Percentiles rank a stretch among this genome's conserved stretches.
Conservation (phyloP, 2,888 invertebrate species). For the Pammene aurita region DNA sequence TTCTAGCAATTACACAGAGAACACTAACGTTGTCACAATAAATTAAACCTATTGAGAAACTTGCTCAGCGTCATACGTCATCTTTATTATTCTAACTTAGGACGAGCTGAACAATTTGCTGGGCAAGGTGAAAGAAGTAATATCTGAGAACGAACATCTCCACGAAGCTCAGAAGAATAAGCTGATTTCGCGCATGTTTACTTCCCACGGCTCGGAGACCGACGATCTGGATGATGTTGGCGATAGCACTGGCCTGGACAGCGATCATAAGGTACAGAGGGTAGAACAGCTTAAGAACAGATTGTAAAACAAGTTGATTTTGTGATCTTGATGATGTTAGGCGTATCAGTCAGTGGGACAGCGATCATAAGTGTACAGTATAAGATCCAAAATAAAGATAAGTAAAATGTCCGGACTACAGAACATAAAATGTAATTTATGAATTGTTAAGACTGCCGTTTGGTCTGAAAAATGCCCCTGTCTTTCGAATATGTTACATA, state of each 20-base stretch:
- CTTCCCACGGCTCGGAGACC: slow-evolving; percentile 74
- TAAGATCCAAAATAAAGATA: too few relatives aligned
- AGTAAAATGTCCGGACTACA: too few relatives aligned
- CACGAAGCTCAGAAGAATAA: slow-evolving; percentile 90
- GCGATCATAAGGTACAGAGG: slow-evolving; percentile 70
- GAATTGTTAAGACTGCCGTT: neutral
- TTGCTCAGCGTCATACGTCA: neutral
- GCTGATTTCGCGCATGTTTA: slow-evolving; percentile 85
- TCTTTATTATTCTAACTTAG: slow-evolving; percentile 56
- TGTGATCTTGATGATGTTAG: neutral
- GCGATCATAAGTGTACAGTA: too few relatives aligned
- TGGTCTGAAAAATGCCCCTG: neutral
- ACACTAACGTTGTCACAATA: neutral
- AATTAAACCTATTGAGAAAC: neutral
- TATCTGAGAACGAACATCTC: slow-evolving; percentile 91
- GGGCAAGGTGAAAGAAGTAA: slow-evolving; percentile 92
- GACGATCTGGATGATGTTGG: slow-evolving; percentile 75
- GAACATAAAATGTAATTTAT: neutral
- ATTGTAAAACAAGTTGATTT: neutral
- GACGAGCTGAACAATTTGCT: slow-evolving; percentile 90
- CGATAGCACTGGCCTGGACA: slow-evolving; percentile 76
- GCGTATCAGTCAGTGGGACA: too few relatives aligned
- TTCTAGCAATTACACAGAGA: too few relatives aligned
- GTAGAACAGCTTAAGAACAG: neutral
- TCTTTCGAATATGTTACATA: too few relatives aligned